Evolutionary conservation across 2,797 vertebrate genomes (phyloP).

Genomic region (Tragelaphus oryx): DNA sequence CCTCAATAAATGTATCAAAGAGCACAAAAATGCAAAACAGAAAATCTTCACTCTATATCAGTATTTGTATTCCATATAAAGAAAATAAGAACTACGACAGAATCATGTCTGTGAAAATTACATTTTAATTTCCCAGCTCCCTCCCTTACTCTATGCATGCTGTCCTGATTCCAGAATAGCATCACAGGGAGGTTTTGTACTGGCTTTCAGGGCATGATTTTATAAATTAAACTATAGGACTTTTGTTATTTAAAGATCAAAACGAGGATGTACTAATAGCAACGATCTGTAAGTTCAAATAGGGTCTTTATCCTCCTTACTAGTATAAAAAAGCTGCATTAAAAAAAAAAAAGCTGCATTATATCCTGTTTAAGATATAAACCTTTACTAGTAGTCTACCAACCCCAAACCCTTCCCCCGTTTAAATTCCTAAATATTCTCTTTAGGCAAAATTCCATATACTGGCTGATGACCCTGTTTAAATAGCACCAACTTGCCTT

Average conservation of each 20-base stretch:
- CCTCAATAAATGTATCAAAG: conserved; percentile 75
- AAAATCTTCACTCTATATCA: conserved; percentile 66
- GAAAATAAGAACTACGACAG: conserved; percentile 65
- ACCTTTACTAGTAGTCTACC: conserved; percentile 66
- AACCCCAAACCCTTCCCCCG: background rate
- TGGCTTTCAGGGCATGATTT: conserved; percentile 35
- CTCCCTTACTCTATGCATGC: conserved; percentile 4
- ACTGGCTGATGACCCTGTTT: conserved; percentile 81
- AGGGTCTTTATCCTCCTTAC: conserved; percentile 37
- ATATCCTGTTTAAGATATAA: conserved; percentile 71
- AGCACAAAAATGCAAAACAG: conserved; percentile 68
- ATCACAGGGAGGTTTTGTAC: conserved; percentile 57
- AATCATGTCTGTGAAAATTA: conserved; percentile 64
- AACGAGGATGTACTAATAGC: conserved; percentile 56
- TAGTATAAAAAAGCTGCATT: conserved; percentile 55
- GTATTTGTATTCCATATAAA: conserved; percentile 59
- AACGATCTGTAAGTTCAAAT: conserved; percentile 39
- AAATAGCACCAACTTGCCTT: conserved; percentile 88
- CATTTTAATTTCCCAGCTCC: conserved; percentile 64
- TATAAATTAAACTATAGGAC: conserved; percentile 13
- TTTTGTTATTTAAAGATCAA: conserved; percentile 73
- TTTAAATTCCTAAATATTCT: conserved; percentile 76
- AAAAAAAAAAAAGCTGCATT: conserved; percentile 61
- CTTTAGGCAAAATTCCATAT: conserved; percentile 78
- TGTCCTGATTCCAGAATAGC: conserved; percentile 27